Base-by-base conservation (phyloP, 2,797 vertebrate species). In the Eleutherodactylus coqui region DNA sequence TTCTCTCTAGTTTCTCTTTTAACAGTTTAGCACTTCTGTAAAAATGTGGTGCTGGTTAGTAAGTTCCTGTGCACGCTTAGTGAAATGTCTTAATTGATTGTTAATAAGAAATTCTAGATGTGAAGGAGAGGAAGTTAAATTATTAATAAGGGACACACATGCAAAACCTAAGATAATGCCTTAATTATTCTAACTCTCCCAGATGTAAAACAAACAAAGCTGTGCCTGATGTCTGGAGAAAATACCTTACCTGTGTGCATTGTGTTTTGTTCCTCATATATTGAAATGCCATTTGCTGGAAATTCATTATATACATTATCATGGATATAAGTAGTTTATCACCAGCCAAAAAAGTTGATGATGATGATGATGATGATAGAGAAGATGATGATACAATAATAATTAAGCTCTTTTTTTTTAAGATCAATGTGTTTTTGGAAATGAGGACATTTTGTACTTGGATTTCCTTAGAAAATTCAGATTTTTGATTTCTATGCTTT, bases 71-170 rank as follows among this genome's bases (percentile, higher is more conserved):
- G 19, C 16, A 21, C 19, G 21, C 4, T 36, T 53, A 53, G 24
- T 7, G 34, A 58, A 55, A 55, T n/a, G 21, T 34, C 53, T 55
- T 77, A 77, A 77, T 77, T 77, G 75, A 77, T 77, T 77, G 53
- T n/a, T 36, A 55, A 77, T 49, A n/a, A 36, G 75, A 58, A 58
- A 77, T 58, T 55, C 34, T 55, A 77, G 75, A 77, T 24, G 51
- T 77, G n/a, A 77, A 70, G 67, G 49, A 58, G 32, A 77, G 75
- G 75, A 77, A 77, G 21, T 38, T 77, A 27, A 32, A 77, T 77
- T 77, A 77, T 77, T 77, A 77, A 77, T 77, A 77, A 77, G 75
- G 75, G 32, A 55, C 49, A 77, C 51, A 77, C 34, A 58, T 55
- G 19, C 34, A 55, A 51, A 77, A 77, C 75, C 51, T 77, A 51